Percentiles rank a stretch among this genome's conserved stretches.
phyloP scores from a whole-genome alignment of 2,797 vertebrate genomes.

The Nannoperca australis region DNA sequence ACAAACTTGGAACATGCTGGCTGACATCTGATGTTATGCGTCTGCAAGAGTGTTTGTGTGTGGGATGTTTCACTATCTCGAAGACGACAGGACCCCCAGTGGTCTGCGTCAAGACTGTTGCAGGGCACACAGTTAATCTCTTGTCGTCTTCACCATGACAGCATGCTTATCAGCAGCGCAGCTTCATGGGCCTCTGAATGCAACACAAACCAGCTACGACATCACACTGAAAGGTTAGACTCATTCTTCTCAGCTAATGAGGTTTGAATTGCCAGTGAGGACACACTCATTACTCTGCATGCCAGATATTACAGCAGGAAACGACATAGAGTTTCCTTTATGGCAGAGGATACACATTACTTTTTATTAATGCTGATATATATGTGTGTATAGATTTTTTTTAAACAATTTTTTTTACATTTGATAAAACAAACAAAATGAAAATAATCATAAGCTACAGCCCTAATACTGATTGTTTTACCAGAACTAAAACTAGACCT shows the following conservation, averaged over 20 bases:
- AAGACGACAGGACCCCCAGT: constrained; percentile 61
- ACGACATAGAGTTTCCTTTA: constrained; percentile 22
- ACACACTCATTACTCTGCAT: constrained; percentile 15
- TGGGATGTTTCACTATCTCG: constrained; percentile 59
- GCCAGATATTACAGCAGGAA: constrained; percentile 50
- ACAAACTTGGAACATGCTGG: constrained; percentile 7
- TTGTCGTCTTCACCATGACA: constrained; percentile 62
- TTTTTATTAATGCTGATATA: neutral
- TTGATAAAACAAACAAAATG: neutral
- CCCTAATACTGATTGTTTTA: neutral
- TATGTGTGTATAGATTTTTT: neutral
- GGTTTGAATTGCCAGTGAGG: constrained; percentile 22
- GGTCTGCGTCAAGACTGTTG: constrained; percentile 39
- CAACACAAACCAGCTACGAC: constrained; percentile 26
- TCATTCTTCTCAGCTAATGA: constrained; percentile 51
- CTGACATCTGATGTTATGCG: constrained; percentile 27
- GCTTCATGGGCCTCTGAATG: constrained; percentile 29
- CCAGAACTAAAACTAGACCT: neutral
- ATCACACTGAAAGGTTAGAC: constrained; percentile 33
- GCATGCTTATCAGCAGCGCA: constrained; percentile 72
- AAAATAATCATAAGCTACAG: neutral
- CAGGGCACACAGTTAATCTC: constrained; percentile 69
- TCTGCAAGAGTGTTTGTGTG: constrained; percentile 36
- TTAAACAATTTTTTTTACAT: too few species aligned
- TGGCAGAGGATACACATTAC: neutral